Evolutionary conservation across 2,797 vertebrate genomes (phyloP).

Genomic region (Limosa lapponica): DNA sequence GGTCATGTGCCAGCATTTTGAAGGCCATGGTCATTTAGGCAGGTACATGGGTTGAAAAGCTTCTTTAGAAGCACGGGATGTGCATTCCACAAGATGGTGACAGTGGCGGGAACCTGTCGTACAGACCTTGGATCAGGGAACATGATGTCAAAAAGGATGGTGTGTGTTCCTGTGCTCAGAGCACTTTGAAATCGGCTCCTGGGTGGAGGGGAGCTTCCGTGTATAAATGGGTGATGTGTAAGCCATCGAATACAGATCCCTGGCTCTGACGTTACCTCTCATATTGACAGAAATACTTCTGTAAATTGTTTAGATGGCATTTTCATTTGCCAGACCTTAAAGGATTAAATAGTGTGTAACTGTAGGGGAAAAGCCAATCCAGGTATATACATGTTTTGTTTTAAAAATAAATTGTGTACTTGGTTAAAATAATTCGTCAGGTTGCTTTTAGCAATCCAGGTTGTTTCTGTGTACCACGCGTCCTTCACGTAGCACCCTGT

Average conservation of each 20-base stretch:
- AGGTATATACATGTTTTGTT: background rate
- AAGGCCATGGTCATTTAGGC: background rate
- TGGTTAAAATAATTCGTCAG: background rate
- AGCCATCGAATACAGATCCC: background rate
- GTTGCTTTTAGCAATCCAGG: background rate
- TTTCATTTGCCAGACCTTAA: background rate
- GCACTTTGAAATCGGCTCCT: rapidly evolving
- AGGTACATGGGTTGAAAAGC: too few species aligned
- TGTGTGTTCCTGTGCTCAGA: rapidly evolving
- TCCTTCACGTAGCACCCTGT: background rate
- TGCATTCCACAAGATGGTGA: rapidly evolving
- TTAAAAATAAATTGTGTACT: background rate
- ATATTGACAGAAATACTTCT: too few species aligned
- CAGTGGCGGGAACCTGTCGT: rapidly evolving
- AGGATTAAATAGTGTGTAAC: background rate
- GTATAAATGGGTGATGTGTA: too few species aligned
- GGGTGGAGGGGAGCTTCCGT: background rate
- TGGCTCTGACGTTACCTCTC: background rate
- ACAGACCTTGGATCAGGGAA: background rate
- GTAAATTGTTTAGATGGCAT: background rate
- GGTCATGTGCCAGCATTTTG: background rate
- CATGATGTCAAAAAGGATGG: rapidly evolving
- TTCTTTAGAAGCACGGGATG: background rate
- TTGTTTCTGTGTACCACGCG: rapidly evolving
- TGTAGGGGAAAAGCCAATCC: background rate